These are phyloP conservation scores for Penaeus japonicus DNA, from an alignment of 1,140 invertebrate genomes.

Conservation along the genomic window DNA sequence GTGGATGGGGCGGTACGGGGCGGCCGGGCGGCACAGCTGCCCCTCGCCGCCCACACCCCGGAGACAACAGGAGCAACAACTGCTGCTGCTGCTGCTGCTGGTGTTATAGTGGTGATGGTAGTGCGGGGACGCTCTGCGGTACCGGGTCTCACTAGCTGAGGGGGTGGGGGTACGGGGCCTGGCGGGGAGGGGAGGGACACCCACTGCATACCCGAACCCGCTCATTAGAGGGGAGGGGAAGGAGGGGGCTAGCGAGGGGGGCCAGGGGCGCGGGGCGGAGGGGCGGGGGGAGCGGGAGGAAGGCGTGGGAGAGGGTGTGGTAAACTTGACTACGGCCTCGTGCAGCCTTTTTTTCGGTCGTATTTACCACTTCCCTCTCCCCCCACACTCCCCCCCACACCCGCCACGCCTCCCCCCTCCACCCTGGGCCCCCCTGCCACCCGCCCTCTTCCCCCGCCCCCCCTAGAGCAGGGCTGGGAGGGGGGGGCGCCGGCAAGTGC, in stretches of 20 bases:
- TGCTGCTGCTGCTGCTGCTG: slow-evolving; percentile 28
- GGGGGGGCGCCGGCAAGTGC: neutral
- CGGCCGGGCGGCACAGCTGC: slow-evolving; percentile 28
- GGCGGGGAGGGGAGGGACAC: neutral
- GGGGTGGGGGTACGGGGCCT: slow-evolving; percentile 19
- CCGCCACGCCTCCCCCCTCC: neutral
- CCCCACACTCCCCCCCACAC: neutral
- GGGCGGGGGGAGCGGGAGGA: neutral
- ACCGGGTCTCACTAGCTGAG: slow-evolving; percentile 52
- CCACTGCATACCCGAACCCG: neutral
- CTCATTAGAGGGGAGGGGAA: neutral
- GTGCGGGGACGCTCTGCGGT: slow-evolving; percentile 34
- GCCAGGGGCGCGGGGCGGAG: neutral
- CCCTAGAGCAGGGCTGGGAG: neutral
- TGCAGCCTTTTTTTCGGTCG: neutral
- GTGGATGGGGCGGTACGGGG: slow-evolving; percentile 24
- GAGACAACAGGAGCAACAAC: too few relatives aligned
- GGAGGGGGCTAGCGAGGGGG: neutral
- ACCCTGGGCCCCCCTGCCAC: neutral
- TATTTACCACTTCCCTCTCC: neutral
- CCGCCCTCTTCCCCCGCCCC: neutral
- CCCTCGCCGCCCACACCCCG: slow-evolving; percentile 12
- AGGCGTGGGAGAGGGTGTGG: neutral
- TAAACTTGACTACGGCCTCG: neutral
- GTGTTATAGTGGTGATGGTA: slow-evolving; percentile 11